phyloP scores from a whole-genome alignment of 2,113 vertebrate genomes.

The Megaceryle maxima region DNA sequence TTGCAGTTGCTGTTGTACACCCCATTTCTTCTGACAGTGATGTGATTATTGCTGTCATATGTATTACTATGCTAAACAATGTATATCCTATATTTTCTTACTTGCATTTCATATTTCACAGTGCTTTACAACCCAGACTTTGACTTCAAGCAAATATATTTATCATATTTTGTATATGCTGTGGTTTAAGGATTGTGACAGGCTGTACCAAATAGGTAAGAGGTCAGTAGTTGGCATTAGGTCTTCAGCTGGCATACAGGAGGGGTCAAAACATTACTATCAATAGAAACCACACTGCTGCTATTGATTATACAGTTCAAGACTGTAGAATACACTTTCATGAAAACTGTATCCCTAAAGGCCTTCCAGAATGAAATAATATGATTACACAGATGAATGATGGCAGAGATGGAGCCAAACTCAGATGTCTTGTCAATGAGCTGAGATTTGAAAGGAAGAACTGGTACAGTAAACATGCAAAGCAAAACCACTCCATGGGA shows the following conservation, averaged over 20 bases:
- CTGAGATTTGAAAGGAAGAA: not conserved
- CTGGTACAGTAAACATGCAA: not conserved
- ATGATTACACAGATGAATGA: not conserved
- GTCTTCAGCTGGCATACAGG: not conserved
- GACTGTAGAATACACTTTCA: not conserved
- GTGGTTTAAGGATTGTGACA: not conserved
- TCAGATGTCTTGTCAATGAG: not conserved
- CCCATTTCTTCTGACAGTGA: not conserved
- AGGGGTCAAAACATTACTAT: not conserved
- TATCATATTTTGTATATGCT: not conserved
- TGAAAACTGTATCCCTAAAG: not conserved
- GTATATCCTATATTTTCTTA: not conserved
- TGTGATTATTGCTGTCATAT: not conserved
- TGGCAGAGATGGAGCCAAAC: not conserved
- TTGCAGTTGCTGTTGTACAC: not conserved
- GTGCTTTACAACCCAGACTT: not conserved
- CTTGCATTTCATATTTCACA: constrained; percentile 4
- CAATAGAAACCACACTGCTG: not conserved
- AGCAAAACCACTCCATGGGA: not conserved
- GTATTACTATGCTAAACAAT: not conserved
- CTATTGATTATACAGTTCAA: not conserved
- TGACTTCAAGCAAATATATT: not conserved
- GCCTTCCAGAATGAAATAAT: not conserved
- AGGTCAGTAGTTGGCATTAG: not conserved
- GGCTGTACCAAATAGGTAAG: not conserved